Base-by-base conservation (phyloP, 2,797 vertebrate genomes). In the Sebastolobus alascanus region DNA sequence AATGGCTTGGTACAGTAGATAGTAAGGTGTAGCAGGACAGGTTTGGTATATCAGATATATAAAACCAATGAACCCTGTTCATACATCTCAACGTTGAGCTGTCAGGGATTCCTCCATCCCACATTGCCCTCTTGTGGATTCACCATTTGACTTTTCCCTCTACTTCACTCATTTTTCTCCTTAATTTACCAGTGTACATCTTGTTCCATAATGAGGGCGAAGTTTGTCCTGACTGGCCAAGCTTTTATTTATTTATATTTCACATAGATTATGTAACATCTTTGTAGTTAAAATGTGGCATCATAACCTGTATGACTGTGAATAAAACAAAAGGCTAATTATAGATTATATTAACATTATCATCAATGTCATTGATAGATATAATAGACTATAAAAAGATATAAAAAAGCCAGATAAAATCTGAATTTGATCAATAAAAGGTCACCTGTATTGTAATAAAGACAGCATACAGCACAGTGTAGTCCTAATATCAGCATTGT, bases 91-190 rank as follows among this genome's bases (percentile, higher is more conserved):
- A 22, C 0, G 0, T 27, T 59, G 11, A 74, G 38, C 58, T 16
- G 6, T 37, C 8, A 25, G n/a, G 5, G 14, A 77, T 79, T 86
- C 29, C 6, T 69, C 35, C 52, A 69, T 79, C 67, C 65, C 54
- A 63, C 29, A 80, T 76, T 82, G 86, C 78, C 85, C 84, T 90
- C 88, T 91, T 72, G 84, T 90, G 87, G 87, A 73, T 73, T 74
- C 35, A 76, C 4, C 3, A 4, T 54, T 67, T 50, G 16, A 63
- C 54, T 66, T 66, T 73, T 54, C 5, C 7, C 6, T 56, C 5
- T 10, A 14, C 20, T 55, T 72, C 33, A 55, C 40, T 6, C 4
- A 25, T 50, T 33, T 8, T 22, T 69, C 18, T 37, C 1, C 6
- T 68, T 69, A n/a, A 22, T 20, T 9, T 16, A 31, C 58, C 16